phyloP scores from a whole-genome alignment of 2,797 vertebrate species.

The Heterohyrax brucei region DNA sequence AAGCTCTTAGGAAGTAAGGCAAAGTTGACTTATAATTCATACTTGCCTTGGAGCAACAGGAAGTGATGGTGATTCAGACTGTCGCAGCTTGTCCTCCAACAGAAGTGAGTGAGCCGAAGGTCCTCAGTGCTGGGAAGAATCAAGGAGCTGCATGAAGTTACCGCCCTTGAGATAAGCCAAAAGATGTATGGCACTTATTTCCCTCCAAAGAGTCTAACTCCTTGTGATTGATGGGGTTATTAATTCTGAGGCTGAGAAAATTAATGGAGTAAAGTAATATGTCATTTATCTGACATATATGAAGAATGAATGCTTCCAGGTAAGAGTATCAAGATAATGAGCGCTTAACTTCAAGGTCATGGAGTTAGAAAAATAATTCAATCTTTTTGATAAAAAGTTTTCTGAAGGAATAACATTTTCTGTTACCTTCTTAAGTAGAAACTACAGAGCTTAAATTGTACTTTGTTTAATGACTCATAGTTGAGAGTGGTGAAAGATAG shows the following conservation, averaged over 20 bases:
- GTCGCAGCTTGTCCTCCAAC: not conserved
- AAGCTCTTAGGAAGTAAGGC: conserved; percentile 11
- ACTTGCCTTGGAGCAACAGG: conserved; percentile 51
- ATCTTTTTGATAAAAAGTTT: conserved; percentile 36
- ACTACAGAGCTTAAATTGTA: not conserved
- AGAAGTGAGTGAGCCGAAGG: not conserved
- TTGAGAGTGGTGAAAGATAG: not conserved
- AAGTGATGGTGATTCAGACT: conserved; percentile 64
- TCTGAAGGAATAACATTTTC: conserved; percentile 45
- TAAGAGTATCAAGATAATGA: conserved; percentile 37
- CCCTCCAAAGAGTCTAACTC: conserved; percentile 21
- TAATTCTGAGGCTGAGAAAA: conserved; percentile 66
- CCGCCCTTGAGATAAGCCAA: conserved; percentile 2
- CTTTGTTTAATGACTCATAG: conserved; percentile 33
- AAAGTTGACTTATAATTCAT: conserved; percentile 18
- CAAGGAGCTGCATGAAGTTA: not conserved
- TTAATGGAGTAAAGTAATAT: not conserved
- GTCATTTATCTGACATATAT: conserved; percentile 31
- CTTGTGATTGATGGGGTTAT: conserved; percentile 24
- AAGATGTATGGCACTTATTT: conserved; percentile 47
- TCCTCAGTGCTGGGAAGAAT: not conserved
- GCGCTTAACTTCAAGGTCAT: conserved; percentile 37
- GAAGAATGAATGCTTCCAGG: conserved; percentile 8
- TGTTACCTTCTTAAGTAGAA: conserved; percentile 28
- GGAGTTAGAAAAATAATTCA: conserved; percentile 33